Evolutionary conservation across 1,140 invertebrate genomes (phyloP), one percentile per base, ranked within the genome.

Genomic region (Monomorium pharaonis): DNA sequence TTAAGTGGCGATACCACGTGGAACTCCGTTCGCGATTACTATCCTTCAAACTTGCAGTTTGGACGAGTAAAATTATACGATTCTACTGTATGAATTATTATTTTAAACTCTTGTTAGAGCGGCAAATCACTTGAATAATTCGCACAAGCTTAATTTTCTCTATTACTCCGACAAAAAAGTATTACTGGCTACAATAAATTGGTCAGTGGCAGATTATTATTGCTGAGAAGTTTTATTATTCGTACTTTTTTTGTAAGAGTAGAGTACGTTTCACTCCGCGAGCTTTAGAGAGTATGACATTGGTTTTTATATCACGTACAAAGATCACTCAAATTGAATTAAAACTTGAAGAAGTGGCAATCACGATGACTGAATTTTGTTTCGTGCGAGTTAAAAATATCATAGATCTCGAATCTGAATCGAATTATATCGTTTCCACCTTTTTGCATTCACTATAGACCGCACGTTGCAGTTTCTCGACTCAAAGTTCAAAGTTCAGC

Each of bases 401-500:
- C 7, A 21, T 49, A 24, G 3, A 54, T 24, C 1, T 42, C 14
- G 21, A 54, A 18, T 54, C 3, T 56, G 4, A 27, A 30, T 60
- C 14, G 12, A 51, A 42, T 33, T 58, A 51, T 12, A 72, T 1
- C 12, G 18, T 54, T 44, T 16, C 14, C 47, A 2, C 33, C 10
- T 60, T 87, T 33, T 87, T 33, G 21, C 42, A 6, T 69, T 49
- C 74, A 54, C 0, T 37, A 51, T 18, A 49, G 18, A 58, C 27
- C 4, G 27, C 16, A 21, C 30, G 21, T 42, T 67, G 33, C 24
- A 74, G 16, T 72, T 65, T 76, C 30, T 14, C 16, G 12, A 1
- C 10, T 12, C 1, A 80, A 89, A 89, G 83, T 88, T 89, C 87
- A 86, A 3, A 88, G 86, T 89, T 89, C 54, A 62, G 21, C 33